Evolutionary conservation across 2,888 invertebrate genomes (phyloP), one percentile per base, ranked within the genome.

Genomic region (Leptinotarsa rubiginosa): DNA sequence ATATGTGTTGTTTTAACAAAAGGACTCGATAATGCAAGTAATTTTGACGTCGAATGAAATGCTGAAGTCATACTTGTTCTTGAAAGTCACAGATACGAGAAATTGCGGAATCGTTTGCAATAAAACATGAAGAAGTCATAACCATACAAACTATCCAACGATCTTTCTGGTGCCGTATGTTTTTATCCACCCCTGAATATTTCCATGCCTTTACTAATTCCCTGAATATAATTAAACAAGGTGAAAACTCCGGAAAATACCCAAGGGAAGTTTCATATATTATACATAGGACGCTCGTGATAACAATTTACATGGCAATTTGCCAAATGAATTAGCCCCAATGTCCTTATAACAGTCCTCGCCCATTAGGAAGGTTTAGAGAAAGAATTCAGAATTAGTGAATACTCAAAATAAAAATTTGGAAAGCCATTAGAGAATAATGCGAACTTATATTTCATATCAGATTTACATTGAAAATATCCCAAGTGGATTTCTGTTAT

Each of bases 401-500:
- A 13, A 56, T 4, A 25, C 13, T 10, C 13, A 56, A 13, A 15
- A 22, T 18, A 56, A 20, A 22, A 56, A 56, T 12, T 3, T 22
- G 13, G 22, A 56, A 20, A 4, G 12, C 56, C 56, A 56, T 56
- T 15, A 56, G 22, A 56, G 56, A 56, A 22, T 56, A 22, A 56
- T 20, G 13, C 22, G 4, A 56, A 56, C 20, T 22, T 56, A 56
- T 56, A 22, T 54, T 54, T 20, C 54, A 54, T 56, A 56, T 56
- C 56, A 56, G 13, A 56, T 56, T 56, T 4, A 56, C 12, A 56
- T 15, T 56, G 56, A 3, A 56, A 56, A 56, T 56, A 15, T 22
- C 22, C 22, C 22, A 56, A 56, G 25, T 56, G 56, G 56, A 56
- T 56, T 56, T 56, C 4, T 56, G 13, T 56, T 56, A 56, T 56